Conservation (phyloP, 2,113 vertebrate species). For the Isichthys henryi region DNA sequence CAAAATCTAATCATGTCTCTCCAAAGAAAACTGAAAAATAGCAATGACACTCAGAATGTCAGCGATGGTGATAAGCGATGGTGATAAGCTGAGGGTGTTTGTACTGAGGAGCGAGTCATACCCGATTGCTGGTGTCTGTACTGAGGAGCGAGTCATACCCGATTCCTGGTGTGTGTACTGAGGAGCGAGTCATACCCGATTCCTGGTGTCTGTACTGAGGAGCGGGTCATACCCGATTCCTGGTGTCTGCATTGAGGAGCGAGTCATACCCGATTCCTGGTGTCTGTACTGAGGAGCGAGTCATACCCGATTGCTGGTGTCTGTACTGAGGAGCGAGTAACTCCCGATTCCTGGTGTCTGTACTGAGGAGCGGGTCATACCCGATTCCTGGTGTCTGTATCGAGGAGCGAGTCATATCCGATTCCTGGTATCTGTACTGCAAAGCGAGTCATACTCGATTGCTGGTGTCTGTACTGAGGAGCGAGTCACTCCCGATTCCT, state of each 20-base stretch:
- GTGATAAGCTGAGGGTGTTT: neutral
- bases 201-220: neutral
- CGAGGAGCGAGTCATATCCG: neutral
- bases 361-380: neutral
- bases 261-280: neutral
- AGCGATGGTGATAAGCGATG: neutral
- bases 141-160: neutral
- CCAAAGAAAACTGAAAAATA: slow-evolving; percentile 37
- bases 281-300: neutral
- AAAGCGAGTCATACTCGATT: neutral
- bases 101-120: neutral
- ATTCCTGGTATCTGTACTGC: neutral
- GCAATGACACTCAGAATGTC: slow-evolving; percentile 38
- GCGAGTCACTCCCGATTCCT: neutral
- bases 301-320: neutral
- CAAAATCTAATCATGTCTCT: slow-evolving; percentile 37
- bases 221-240: neutral
- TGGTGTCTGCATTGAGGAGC: neutral
- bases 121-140: neutral
- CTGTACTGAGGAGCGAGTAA: neutral
- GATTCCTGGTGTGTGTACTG: neutral
- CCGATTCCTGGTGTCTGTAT: neutral
- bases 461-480: neutral
- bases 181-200: neutral
- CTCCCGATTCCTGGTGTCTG: neutral